Base-by-base conservation (phyloP, 2,113 vertebrate genomes). In the Nanger granti region DNA sequence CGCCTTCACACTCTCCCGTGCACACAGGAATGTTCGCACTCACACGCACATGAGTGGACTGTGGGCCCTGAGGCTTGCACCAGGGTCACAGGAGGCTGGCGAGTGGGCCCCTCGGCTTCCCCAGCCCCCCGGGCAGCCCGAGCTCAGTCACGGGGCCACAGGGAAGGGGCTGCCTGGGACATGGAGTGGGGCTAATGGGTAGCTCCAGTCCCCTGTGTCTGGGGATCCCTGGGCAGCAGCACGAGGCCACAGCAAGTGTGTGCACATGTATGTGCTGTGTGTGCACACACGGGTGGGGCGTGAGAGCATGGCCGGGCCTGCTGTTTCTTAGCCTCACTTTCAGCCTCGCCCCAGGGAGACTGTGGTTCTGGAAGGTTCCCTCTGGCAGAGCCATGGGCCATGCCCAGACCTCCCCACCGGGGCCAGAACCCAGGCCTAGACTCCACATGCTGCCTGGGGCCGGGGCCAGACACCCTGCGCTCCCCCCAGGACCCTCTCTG, bases 151-250 rank as follows among this genome's bases (percentile, higher is more conserved):
- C 7, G 2, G 12, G 20, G 82, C 20, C 52, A 4, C 0, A 0
- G 22, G 8, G 29, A 44, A 28, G 17, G 47, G 66, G 13, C 14
- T 4, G 34, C 4, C 1, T 11, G 20, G 64, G 13, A 2, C 15
- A 1, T 28, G 5, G 22, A 49, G 34, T 1, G 3, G 0, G 1
- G 0, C 3, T 5, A 2, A 31, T 2, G 12, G 41, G 12, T 85
- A 12, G 10, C 34, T 7, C 47, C 1, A 2, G 54, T 5, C 5
- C 3, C 8, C 14, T 3, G 8, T 34, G 1, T 26, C 17, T 37
- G 9, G 54, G 41, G 69, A 84, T 22, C 18, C n/a, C 47, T 2
- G 4, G 49, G 15, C 76, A 41, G 47, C 54, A 18, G 87, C 2
- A 7, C 22, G 31, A 47, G 59, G 57, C 31, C 5, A 1, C 10